phyloP scores from a whole-genome alignment of 2,113 vertebrate genomes.

The Cyprinodon tularosa region DNA sequence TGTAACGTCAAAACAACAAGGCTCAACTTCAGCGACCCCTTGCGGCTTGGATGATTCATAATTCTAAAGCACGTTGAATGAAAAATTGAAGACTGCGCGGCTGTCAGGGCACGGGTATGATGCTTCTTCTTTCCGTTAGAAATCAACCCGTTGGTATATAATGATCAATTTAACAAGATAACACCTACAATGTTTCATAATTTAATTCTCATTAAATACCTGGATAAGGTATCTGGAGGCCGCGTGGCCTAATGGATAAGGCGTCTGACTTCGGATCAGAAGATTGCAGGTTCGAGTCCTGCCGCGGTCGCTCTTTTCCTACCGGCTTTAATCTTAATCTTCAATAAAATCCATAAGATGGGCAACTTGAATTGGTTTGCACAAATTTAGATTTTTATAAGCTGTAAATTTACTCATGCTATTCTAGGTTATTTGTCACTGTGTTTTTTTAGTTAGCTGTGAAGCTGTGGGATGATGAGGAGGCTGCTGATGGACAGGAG shows the following conservation, averaged over 20 bases:
- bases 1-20: not conserved
- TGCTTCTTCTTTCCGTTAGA: not conserved
- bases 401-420: not conserved
- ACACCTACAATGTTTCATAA: too few relatives aligned
- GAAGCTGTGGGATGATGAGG: not conserved
- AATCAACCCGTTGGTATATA: not conserved
- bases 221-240: constrained; percentile 3
- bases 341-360: too few relatives aligned
- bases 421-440: not conserved
- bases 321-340: too few relatives aligned
- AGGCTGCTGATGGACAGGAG: not conserved
- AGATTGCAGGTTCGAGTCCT: constrained; percentile 88
- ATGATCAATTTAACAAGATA: too few relatives aligned
- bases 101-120: not conserved
- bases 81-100: not conserved
- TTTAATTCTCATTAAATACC: too few relatives aligned
- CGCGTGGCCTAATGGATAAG: constrained; percentile 87
- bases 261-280: constrained; percentile 87
- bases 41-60: constrained; percentile 48
- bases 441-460: not conserved
- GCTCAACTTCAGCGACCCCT: constrained; percentile 32
- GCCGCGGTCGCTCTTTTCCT: constrained; percentile 74
- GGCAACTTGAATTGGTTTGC: too few relatives aligned
- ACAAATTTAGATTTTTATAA: not conserved
- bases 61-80: not conserved